These are phyloP conservation scores for Drosophila neonasuta DNA, from an alignment of 2,888 invertebrate species.

Conservation along the genomic window DNA sequence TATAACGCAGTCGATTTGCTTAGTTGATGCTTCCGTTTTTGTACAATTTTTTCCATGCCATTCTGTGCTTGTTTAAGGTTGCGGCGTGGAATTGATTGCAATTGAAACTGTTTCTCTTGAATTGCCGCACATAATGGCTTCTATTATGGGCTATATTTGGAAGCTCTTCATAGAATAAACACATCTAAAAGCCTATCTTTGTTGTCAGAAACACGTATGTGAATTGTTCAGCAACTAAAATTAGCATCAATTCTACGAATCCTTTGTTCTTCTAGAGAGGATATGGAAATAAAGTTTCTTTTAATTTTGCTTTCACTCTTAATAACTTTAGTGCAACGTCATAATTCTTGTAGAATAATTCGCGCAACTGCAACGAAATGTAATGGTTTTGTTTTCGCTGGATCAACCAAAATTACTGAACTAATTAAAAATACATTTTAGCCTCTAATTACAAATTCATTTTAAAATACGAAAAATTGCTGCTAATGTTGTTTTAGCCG, in stretches of 20 bases:
- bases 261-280: no score
- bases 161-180: constrained; percentile 8
- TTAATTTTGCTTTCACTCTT: not conserved
- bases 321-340: not conserved
- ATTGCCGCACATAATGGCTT: constrained; percentile 44
- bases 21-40: not conserved
- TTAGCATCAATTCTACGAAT: not conserved
- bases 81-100: constrained; percentile 23
- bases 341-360: constrained; percentile 3
- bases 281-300: no score
- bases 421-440: constrained; percentile 74
- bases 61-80: constrained; percentile 4
- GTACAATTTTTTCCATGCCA: not conserved
- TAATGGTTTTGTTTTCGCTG: constrained; percentile 17
- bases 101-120: constrained; percentile 10
- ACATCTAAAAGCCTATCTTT: constrained; percentile 6
- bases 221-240: not conserved
- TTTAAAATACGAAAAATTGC: constrained; percentile 64
- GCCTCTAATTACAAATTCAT: constrained; percentile 73
- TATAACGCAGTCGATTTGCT: not conserved
- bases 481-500: constrained; percentile 51
- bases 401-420: constrained; percentile 58
- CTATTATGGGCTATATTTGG: constrained; percentile 10
- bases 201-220: not conserved
- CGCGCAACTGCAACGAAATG: constrained; percentile 24